Percentiles rank a stretch among this genome's conserved stretches.
Evolutionary conservation across 1,140 invertebrate genomes (phyloP).

Genomic region (Belonocnema kinseyi): DNA sequence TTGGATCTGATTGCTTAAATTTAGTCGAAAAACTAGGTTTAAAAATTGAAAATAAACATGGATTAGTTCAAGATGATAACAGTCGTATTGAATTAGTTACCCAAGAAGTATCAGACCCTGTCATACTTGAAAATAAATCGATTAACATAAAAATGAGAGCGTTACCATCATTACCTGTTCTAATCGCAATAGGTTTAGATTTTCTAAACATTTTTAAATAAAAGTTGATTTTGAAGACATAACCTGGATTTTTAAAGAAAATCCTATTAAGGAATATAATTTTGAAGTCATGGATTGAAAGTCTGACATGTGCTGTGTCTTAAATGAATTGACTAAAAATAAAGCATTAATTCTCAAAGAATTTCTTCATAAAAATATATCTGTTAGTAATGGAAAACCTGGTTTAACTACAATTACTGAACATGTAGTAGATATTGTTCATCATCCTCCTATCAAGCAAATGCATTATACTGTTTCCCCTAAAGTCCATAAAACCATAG

Average conservation of each 20-base stretch:
- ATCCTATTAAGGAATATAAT: too few relatives aligned
- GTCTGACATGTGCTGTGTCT: neutral
- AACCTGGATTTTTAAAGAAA: neutral
- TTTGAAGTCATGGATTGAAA: neutral
- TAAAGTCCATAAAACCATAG: too few relatives aligned
- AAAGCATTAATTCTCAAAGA: neutral
- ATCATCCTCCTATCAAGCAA: slow-evolving; percentile 33
- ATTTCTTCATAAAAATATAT: neutral
- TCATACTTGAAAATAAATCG: neutral
- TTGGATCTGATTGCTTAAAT: neutral
- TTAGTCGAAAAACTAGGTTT: neutral
- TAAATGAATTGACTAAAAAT: neutral
- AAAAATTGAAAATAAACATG: neutral
- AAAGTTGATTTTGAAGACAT: neutral
- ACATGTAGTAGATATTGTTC: slow-evolving; percentile 11
- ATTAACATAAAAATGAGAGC: neutral
- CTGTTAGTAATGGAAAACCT: neutral
- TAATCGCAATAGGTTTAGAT: neutral
- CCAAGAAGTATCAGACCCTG: neutral
- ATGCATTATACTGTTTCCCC: too few relatives aligned
- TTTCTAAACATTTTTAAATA: neutral
- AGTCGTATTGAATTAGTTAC: neutral
- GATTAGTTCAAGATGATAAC: neutral
- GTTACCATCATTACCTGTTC: neutral
- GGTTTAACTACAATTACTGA: neutral